A percentile compares a stretch with the other conserved stretches of the same genome.
Conservation (phyloP, 2,113 vertebrate genomes). For the Pseudopodoces humilis region DNA sequence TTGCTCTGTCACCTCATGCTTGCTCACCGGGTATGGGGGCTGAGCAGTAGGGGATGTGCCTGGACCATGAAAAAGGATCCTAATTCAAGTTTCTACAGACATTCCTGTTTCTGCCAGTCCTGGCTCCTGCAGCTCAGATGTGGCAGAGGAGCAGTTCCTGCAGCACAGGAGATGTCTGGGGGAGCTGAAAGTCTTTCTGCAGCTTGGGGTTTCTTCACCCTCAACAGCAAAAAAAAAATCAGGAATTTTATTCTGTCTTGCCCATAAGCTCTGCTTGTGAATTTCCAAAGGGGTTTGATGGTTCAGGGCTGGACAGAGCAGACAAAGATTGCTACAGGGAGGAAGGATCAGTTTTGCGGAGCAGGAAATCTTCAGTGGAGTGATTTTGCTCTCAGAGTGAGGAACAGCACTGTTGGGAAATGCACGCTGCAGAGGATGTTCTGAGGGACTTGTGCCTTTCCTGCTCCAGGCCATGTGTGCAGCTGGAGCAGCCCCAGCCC, state of each 20-base stretch:
- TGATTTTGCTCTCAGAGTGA: neutral
- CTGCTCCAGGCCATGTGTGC: neutral
- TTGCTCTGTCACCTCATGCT: neutral
- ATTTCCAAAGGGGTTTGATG: neutral
- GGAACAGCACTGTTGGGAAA: neutral
- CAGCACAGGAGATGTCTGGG: neutral
- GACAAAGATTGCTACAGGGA: neutral
- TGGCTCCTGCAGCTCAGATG: slow-evolving; percentile 3
- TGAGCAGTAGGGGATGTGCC: neutral
- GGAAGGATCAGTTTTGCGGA: neutral
- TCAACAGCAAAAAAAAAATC: neutral
- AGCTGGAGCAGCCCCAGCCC: slow-evolving; percentile 9
- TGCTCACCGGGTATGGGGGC: rapidly evolving
- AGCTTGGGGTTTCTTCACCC: neutral
- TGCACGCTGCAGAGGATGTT: neutral
- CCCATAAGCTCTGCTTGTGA: neutral
- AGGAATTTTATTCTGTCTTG: neutral
- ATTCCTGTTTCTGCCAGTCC: slow-evolving; percentile 63
- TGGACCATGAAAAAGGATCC: neutral
- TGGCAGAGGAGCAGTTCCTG: neutral
- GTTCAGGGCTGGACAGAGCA: neutral
- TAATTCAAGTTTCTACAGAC: neutral
- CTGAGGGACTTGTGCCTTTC: neutral
- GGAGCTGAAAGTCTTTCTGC: neutral
- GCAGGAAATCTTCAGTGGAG: neutral